These are phyloP conservation scores for Portevinia maculata DNA, from an alignment of 2,888 invertebrate genomes.

Conservation along the genomic window DNA sequence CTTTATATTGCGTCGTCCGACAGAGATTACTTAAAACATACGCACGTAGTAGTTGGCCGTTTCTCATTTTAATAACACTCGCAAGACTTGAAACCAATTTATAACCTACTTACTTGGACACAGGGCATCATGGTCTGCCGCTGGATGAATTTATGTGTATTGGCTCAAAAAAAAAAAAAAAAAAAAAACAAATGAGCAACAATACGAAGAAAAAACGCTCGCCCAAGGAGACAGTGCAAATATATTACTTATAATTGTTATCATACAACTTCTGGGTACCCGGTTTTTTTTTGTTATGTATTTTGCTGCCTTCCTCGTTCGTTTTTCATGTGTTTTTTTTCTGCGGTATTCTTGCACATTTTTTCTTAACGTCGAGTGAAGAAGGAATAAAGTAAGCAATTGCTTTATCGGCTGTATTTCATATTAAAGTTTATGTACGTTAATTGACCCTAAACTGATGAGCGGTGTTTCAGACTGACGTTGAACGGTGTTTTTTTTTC, in stretches of 20 bases:
- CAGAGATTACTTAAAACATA: conserved; percentile 40
- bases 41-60: conserved; percentile 55
- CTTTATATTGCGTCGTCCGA: conserved; percentile 59
- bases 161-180: neutral
- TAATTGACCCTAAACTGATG: conserved; percentile 68
- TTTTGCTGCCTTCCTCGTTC: neutral
- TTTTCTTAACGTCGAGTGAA: neutral
- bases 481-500: neutral
- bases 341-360: conserved; percentile 1
- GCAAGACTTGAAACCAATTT: conserved; percentile 69
- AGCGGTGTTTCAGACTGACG: conserved; percentile 35
- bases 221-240: conserved; percentile 67
- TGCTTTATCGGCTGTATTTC: conserved; percentile 64
- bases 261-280: conserved; percentile 70
- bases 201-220: conserved; percentile 49
- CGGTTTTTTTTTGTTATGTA: conserved; percentile 13
- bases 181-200: conserved; percentile 9
- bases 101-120: conserved; percentile 70
- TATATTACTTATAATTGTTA: conserved; percentile 74
- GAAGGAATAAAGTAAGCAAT: conserved; percentile 62
- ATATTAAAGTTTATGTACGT: conserved; percentile 65
- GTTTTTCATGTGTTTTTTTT: neutral
- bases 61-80: conserved; percentile 73
- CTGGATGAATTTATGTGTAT: conserved; percentile 60
- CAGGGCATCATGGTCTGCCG: conserved; percentile 49